Base-by-base conservation (phyloP, 2,888 invertebrate genomes). In the Seira musarum region DNA sequence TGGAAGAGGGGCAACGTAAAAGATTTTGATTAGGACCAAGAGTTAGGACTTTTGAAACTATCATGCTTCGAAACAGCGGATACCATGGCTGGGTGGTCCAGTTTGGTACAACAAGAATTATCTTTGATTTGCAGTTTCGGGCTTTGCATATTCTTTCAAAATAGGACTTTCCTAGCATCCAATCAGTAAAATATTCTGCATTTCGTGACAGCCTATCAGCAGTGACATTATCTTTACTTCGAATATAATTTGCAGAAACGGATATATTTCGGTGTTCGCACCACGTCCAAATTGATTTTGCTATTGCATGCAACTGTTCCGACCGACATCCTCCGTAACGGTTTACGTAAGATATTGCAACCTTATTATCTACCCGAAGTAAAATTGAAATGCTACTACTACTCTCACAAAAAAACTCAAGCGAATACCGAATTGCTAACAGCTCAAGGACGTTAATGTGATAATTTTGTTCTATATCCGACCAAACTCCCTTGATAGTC, bases 81-180 rank as follows among this genome's bases (percentile, higher is more conserved):
- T 60, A 84, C 84, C 84, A 84, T 10, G 76, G 24, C 64, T 84
- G 84, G 2, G 75, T 49, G 1, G 35, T 17, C 84, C 84, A 84
- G 13, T 60, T 6, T 10, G 84, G 84, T 0, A 74, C 80, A 1
- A 84, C 81, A 0, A 84, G 46, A 63, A 84, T 82, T n/a, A n/a
- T n/a, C n/a, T n/a, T n/a, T n/a, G n/a, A n/a, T n/a, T n/a, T n/a
- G n/a, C n/a, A n/a, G n/a, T n/a, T n/a, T n/a, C n/a, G n/a, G n/a
- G n/a, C n/a, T n/a, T n/a, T n/a, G n/a, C n/a, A n/a, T n/a, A n/a
- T n/a, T n/a, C n/a, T n/a, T n/a, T n/a, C n/a, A n/a, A n/a, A n/a
- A n/a, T n/a, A n/a, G n/a, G n/a, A n/a, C n/a, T n/a, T n/a, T n/a
- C n/a, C n/a, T n/a, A n/a, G n/a, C n/a, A n/a, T n/a, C n/a, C n/a